Base-by-base conservation (phyloP, 2,888 invertebrate species). In the Conops quadrifasciatus region DNA sequence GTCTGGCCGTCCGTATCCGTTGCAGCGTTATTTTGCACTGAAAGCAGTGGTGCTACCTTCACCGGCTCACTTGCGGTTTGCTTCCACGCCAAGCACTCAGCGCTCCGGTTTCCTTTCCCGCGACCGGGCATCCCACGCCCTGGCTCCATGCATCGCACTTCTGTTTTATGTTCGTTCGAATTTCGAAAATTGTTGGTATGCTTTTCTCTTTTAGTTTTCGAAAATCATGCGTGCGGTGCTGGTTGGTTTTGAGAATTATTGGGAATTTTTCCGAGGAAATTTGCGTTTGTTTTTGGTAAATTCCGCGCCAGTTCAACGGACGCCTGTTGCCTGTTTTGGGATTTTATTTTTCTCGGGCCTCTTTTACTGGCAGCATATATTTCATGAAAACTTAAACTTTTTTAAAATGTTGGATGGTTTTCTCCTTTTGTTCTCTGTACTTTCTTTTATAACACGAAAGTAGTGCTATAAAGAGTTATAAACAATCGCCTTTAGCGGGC, bases 1-100 rank as follows among this genome's bases (percentile, higher is more conserved):
- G 16, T 45, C 62, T 71, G 24, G 67, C 76, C 77, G 78, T 79
- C 78, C 79, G 79, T 72, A 77, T 78, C 77, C 78, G 78, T 75
- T 77, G 75, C 77, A 75, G 73, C 73, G 74, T 78, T 77, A 78
- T 77, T 78, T 77, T 76, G 75, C 76, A 79, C 80, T 78, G 72
- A 79, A 75, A 67, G 62, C 71, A 62, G 59, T 62, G 51, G 63
- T 59, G 19, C 51, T 49, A n/a, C 66, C 51, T 70, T 56, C 51
- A 60, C 66, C 71, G 49, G 60, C n/a, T 47, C 56, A 60, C 47
- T 47, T 59, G 45, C 15, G 24, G 30, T 56, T 53, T 53, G 28
- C 58, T 9, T 36, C 5, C 9, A n/a, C n/a, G n/a, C 36, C 5
- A 36, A 36, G 21, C 60, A 62, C 19, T 26, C 60, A 43, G 36